Evolutionary conservation across 2,113 vertebrate genomes (phyloP), one percentile per base, ranked within the genome.

Genomic region (Eublepharis macularius): DNA sequence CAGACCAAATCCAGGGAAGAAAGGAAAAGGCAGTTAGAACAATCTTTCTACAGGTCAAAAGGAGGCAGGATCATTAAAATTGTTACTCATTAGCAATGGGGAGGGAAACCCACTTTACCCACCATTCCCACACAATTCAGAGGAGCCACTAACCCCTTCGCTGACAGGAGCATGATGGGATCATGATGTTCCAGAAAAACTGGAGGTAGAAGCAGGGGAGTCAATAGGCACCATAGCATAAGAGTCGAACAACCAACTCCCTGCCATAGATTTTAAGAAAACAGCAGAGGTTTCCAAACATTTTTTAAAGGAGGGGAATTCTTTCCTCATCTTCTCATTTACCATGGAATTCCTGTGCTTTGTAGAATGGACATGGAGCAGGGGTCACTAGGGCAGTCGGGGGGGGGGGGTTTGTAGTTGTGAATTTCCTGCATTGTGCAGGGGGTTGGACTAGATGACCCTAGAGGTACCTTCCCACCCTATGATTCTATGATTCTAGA

Each of bases 1-100:
- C 54, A 79, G n/a, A 80, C 16, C 77, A 80, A 72, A 80, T 39
- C 68, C 77, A 86, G 54, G 65, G 80, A 43, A 86, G 17, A 80
- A 86, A 80, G 69, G 77, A 74, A 86, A 74, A 65, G 69, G 41
- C 26, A 16, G 65, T 85, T 85, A 85, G 21, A 47, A 21, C 51
- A 63, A 65, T 72, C 76, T 41, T 39, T 80, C 77, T 63, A 34
- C 8, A 39, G 43, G 21, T 63, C 45, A 84, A 76, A 10, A 16
- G n/a, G 32, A 1, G 16, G 6, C 75, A 4, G 21, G 51, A 68
- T 60, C 24, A 85, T 85, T 80, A 85, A 73, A 45, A 79, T 8
- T 19, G 57, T 45, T 24, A 45, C 6, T 45, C 4, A 14, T 79
- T 85, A 49, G 76, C 51, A 19, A 19, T 63, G n/a, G n/a, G 84